Conservation (phyloP, 2,113 vertebrate genomes). For the Pseudolaguvia tuberculata region DNA sequence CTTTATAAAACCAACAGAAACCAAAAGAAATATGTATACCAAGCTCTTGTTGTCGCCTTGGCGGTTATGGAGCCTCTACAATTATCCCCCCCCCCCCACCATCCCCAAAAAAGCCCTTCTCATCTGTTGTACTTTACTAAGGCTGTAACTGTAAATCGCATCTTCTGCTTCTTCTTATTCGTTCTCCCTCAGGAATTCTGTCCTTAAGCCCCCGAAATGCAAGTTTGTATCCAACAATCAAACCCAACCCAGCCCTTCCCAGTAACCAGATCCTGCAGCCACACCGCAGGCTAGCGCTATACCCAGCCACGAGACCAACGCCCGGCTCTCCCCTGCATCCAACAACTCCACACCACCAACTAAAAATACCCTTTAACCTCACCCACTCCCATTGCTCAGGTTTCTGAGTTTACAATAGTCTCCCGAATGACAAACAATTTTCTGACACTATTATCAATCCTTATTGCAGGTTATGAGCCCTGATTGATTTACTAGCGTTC, state of each 20-base stretch:
- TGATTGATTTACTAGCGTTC: neutral
- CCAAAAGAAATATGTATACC: neutral
- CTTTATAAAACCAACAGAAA: neutral
- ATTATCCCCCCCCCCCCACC: too few species aligned
- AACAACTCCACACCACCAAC: slow-evolving; percentile 35
- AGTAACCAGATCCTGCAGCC: slow-evolving; percentile 41
- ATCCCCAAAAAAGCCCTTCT: slow-evolving; percentile 10
- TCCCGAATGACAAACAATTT: neutral
- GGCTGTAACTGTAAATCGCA: slow-evolving; percentile 30
- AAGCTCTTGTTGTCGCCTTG: neutral
- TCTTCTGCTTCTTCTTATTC: slow-evolving; percentile 36
- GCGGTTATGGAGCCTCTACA: neutral
- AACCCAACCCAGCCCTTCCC: slow-evolving; percentile 44
- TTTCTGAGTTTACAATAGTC: slow-evolving; percentile 31
- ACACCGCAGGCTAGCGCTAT: slow-evolving; percentile 28
- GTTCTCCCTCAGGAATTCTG: slow-evolving; percentile 40
- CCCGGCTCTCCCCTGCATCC: slow-evolving; percentile 43
- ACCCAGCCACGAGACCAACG: slow-evolving; percentile 32
- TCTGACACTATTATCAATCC: neutral
- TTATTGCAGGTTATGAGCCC: slow-evolving; percentile 11
- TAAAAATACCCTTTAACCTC: slow-evolving; percentile 46
- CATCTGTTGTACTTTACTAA: slow-evolving; percentile 3
- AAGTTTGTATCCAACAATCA: slow-evolving; percentile 32
- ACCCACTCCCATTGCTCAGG: slow-evolving; percentile 9
- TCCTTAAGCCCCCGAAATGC: slow-evolving; percentile 40